Conservation (phyloP, 2,113 vertebrate genomes). For the Scomber japonicus region DNA sequence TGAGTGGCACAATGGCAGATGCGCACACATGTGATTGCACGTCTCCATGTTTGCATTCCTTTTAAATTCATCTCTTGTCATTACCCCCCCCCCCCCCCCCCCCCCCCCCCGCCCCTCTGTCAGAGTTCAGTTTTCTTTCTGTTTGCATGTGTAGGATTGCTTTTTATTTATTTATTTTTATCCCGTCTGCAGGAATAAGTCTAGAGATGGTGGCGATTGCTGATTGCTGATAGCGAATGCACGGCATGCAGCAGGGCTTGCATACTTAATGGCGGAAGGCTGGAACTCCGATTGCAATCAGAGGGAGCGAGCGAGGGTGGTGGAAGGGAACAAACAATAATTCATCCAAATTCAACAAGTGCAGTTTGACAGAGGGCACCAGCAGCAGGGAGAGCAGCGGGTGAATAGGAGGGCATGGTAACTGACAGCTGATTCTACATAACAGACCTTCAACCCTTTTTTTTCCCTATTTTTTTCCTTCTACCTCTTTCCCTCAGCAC, state of each 20-base stretch:
- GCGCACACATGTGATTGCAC: constrained; percentile 1
- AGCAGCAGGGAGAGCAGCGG: constrained; percentile 34
- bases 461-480: constrained; percentile 19
- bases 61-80: background rate
- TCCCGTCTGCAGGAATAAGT: constrained; percentile 16
- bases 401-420: constrained; percentile 37
- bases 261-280: constrained; percentile 64
- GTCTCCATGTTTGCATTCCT: background rate
- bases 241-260: constrained; percentile 49
- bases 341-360: constrained; percentile 70
- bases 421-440: constrained; percentile 63
- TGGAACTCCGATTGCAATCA: constrained; percentile 75
- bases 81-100: background rate
- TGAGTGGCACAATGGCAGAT: background rate
- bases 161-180: background rate
- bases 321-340: constrained; percentile 57
- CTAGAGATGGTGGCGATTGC: constrained; percentile 54
- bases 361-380: constrained; percentile 52
- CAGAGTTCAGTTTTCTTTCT: constrained; percentile 22
- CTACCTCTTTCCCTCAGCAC: background rate
- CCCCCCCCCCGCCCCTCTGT: background rate
- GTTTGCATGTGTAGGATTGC: constrained; percentile 15
- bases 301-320: constrained; percentile 32
- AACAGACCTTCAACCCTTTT: constrained; percentile 47
- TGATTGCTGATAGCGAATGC: constrained; percentile 74